Conservation (phyloP, 2,797 vertebrate genomes). For the Ciconia nigra region DNA sequence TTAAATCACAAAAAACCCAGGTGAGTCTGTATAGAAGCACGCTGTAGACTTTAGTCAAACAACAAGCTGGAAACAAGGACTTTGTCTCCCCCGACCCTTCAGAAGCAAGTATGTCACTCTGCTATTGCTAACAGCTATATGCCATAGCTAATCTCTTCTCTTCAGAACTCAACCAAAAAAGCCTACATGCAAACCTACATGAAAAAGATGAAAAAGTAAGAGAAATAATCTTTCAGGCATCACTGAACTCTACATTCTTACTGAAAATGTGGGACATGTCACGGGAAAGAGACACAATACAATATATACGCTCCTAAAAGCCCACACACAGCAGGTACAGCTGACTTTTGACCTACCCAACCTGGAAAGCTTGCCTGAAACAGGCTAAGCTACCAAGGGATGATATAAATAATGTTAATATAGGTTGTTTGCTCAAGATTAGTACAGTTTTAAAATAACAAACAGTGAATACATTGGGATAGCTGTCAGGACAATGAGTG, state of each 20-base stretch:
- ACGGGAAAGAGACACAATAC: not conserved
- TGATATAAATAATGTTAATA: not conserved
- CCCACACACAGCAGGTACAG: not conserved
- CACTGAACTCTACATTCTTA: not conserved
- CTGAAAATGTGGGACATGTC: not conserved
- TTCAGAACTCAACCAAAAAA: not conserved
- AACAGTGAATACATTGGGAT: not conserved
- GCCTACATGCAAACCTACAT: not conserved
- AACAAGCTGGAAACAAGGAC: not conserved
- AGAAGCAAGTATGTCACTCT: not conserved
- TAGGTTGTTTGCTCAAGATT: not conserved
- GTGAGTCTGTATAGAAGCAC: not conserved
- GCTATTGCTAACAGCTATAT: not conserved
- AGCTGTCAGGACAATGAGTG: not conserved
- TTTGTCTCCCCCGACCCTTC: not conserved
- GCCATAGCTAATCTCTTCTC: not conserved
- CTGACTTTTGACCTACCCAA: not conserved
- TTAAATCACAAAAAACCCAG: not conserved
- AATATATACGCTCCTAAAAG: not conserved
- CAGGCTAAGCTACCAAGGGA: not conserved
- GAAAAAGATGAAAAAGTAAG: not conserved
- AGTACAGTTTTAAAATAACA: not conserved
- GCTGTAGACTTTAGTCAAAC: not conserved
- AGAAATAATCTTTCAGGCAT: not conserved
- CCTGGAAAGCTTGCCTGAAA: not conserved